Evolutionary conservation across 2,113 vertebrate genomes (phyloP), one percentile per base, ranked within the genome.

Genomic region (Solenodon paradoxus): DNA sequence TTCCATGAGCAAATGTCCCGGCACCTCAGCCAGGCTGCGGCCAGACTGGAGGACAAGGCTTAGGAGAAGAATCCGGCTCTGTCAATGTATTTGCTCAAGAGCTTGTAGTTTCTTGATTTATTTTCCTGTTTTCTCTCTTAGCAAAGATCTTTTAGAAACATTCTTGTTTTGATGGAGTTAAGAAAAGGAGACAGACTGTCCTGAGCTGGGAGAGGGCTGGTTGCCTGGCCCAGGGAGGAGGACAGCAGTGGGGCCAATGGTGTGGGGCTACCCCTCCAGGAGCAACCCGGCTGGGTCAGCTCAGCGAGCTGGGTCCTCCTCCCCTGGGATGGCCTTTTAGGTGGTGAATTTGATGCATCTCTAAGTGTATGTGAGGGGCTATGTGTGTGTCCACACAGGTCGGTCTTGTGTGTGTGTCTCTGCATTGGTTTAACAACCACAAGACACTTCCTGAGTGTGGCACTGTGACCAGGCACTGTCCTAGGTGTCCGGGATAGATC

Each of bases 91-190:
- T 59, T 10, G 2, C 35, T 57, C 9, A 32, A 88, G 77, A 53
- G 45, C 20, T 81, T 72, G 20, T 9, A 80, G 88, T 79, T n/a
- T 63, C 77, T 88, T 35, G 38, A 68, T 94, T 84, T 94, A 59
- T 78, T 93, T 91, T 95, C 64, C 82, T 32, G 51, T 9, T 71
- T 83, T 94, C 24, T 80, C 40, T 81, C 69, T 94, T 17, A 53
- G 66, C 55, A 55, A 92, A 83, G 42, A 75, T 93, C 83, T 91
- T 93, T 87, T 79, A 61, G 80, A 68, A 84, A 81, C 92, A 47
- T 42, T 66, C 32, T 90, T 87, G 66, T 94, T 95, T 95, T 88
- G 82, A 82, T 63, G 64, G 38, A 78, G 30, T 66, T 51, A 35
- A 87, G 59, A 22, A 28, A 49, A 93, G 57, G 84, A 81, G 61